These are phyloP conservation scores for Clamator glandarius DNA, from an alignment of 2,797 vertebrate species.

Conservation along the genomic window DNA sequence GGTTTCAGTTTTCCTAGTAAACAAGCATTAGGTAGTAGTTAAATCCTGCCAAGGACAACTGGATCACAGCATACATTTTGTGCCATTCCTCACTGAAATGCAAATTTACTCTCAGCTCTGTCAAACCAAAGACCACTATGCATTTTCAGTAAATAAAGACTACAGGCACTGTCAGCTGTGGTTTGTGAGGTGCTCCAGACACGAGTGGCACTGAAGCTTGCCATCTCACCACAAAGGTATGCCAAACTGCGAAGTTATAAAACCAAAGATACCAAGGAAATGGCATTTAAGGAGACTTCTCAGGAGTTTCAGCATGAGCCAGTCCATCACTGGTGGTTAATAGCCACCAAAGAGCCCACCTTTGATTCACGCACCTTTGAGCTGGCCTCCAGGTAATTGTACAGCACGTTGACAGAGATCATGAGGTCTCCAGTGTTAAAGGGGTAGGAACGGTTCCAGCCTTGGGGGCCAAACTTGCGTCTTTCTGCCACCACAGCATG, in stretches of 20 bases:
- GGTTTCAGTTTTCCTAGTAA: not conserved
- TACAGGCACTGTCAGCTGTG: not conserved
- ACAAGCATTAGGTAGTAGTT: not conserved
- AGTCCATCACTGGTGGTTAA: not conserved
- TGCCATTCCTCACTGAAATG: not conserved
- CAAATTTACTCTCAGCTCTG: not conserved
- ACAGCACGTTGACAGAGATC: conserved; percentile 91
- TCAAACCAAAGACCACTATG: not conserved
- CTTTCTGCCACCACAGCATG: conserved; percentile 93
- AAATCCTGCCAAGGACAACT: not conserved
- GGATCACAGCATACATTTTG: not conserved
- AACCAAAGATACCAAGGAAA: not conserved
- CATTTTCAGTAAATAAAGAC: not conserved
- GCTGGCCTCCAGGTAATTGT: conserved; percentile 94
- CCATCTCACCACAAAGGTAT: not conserved
- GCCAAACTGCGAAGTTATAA: fast-evolving
- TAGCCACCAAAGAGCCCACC: not conserved
- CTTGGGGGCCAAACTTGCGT: conserved; percentile 93
- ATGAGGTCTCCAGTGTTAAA: conserved; percentile 94
- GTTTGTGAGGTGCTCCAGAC: not conserved
- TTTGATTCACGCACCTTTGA: conserved; percentile 78
- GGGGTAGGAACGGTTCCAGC: conserved; percentile 93
- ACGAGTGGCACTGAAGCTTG: not conserved
- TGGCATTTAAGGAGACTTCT: not conserved
- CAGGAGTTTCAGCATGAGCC: not conserved